These are phyloP conservation scores for Laothoe populi DNA, from an alignment of 2,888 invertebrate species.

Conservation along the genomic window DNA sequence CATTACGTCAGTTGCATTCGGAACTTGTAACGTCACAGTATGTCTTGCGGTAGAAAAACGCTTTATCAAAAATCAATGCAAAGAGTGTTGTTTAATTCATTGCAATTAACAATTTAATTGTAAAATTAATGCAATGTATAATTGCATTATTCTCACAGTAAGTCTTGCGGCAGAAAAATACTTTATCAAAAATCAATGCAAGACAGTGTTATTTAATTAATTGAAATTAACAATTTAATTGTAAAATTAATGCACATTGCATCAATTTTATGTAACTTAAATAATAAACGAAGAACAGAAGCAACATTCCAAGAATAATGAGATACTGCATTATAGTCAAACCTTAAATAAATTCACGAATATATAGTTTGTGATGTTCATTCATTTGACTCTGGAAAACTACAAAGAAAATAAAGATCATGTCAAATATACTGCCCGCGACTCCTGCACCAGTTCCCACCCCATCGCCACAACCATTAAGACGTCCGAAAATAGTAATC, in stretches of 20 bases:
- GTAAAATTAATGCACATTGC: background rate
- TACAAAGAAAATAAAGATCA: background rate
- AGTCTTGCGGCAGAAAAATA: background rate
- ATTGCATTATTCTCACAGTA: background rate
- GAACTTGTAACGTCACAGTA: background rate
- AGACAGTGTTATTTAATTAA: background rate
- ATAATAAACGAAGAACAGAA: too few species aligned
- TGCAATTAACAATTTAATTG: background rate
- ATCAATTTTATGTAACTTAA: too few species aligned
- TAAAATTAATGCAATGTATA: background rate
- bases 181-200: background rate
- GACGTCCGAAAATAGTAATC: constrained; percentile 47
- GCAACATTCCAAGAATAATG: too few species aligned
- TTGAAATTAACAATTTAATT: background rate
- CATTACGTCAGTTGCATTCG: constrained; percentile 1
- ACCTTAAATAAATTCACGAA: too few species aligned
- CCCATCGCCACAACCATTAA: constrained; percentile 44
- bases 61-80: background rate
- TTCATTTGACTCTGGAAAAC: too few species aligned
- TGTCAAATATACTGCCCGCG: background rate
- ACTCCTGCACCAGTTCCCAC: background rate
- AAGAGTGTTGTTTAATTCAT: background rate
- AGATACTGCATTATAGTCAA: too few species aligned
- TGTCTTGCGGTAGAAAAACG: background rate
- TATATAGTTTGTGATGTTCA: too few species aligned